These are phyloP conservation scores for Pristionchus fissidentatus DNA, from an alignment of 2,888 invertebrate species.

Conservation along the genomic window DNA sequence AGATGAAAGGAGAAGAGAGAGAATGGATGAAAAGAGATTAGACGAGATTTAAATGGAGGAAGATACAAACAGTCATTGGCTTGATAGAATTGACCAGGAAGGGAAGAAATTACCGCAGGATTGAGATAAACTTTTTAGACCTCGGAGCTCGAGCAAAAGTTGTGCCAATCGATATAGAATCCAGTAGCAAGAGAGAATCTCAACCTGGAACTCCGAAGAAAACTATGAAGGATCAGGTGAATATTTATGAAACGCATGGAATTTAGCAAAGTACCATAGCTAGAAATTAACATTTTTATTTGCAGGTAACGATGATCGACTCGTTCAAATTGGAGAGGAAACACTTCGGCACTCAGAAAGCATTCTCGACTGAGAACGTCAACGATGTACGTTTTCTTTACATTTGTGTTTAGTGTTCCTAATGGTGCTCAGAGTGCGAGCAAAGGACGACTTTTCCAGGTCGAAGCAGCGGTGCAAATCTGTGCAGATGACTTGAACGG, in stretches of 20 bases:
- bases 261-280: not conserved
- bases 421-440: not conserved
- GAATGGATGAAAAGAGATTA: not conserved
- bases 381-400: no score
- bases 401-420: conserved; percentile 25
- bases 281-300: not conserved
- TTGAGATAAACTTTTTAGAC: not conserved
- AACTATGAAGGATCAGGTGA: conserved; percentile 47
- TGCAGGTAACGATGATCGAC: conserved; percentile 66
- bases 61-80: not conserved
- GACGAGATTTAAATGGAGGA: not conserved
- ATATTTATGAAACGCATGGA: not conserved
- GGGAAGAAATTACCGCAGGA: not conserved
- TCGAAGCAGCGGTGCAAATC: conserved; percentile 62
- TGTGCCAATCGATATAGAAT: not conserved
- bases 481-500: conserved; percentile 61
- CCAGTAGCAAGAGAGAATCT: not conserved
- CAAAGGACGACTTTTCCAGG: conserved; percentile 48
- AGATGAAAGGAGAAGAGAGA: not conserved
- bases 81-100: not conserved
- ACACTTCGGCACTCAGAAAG: conserved; percentile 63
- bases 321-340: conserved; percentile 65
- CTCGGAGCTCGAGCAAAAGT: conserved; percentile 19
- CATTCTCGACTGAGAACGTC: conserved; percentile 63
- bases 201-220: conserved; percentile 48